Evolutionary conservation across 1,140 invertebrate species (phyloP), one percentile per base, ranked within the genome.

Genomic region (Callitettix versicolor): DNA sequence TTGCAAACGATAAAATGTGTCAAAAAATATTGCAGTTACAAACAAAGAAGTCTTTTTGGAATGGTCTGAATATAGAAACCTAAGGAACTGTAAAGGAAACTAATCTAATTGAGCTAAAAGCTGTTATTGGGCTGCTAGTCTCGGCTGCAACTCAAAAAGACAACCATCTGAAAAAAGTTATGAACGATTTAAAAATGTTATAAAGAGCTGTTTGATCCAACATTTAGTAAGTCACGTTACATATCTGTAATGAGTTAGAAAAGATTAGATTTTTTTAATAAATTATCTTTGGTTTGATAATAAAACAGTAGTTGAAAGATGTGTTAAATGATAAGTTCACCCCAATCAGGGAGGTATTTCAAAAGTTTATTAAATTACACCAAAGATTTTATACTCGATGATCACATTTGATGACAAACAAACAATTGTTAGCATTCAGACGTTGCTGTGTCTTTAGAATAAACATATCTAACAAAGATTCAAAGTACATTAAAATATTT

Each of bases 401-500:
- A 18, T 21, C 47, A 52, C 53, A 57, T 41, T 24, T 43, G 7
- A 57, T 49, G 17, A 41, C 53, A n/a, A 30, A 48, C 15, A 51
- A 58, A 36, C 50, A 58, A 36, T 38, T 65, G 7, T 50, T 63
- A 22, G 54, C 55, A 40, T 64, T 65, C 58, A 44, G 65, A 36
- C 70, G 70, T 15, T 22, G 63, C 9, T 71, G 68, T 53, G 50
- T 50, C 22, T 71, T 73, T 53, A 59, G 64, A 41, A 65, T 71
- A 50, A 73, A 73, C 55, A 73, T 76, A 52, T 68, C 71, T 63
- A 66, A 26, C 17, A 69, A 71, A 59, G 60, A 60, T 20, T 55
- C 58, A n/a, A 64, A 63, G 52, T 64, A 64, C 48, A 62, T 65
- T 12, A 65, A 64, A 57, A 56, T 66, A 22, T 41, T 61, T 11